Evolutionary conservation across 2,797 vertebrate genomes (phyloP), one percentile per base, ranked within the genome.

Genomic region (Acanthopagrus latus): DNA sequence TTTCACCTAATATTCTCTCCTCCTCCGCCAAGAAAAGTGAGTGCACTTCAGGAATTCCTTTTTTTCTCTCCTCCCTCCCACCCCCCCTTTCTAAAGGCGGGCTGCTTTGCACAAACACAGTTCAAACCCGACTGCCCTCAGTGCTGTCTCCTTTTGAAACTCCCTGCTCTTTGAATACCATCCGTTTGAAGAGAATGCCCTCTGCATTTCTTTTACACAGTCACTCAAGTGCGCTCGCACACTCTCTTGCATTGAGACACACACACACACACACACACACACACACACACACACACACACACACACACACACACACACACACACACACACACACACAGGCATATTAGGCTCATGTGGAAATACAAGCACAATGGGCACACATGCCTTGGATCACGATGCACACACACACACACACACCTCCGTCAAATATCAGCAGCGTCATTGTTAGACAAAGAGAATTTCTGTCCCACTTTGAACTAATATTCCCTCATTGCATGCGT

Each of bases 111-210:
- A 90, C 89, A 92, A 91, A 91, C 88, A 92, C 79, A 92, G 92
- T 94, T 94, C 91, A 94, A 94, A 94, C 92, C 85, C 46, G 17
- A 20, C 77, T 93, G 93, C 93, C 93, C 93, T 93, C 85, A 89
- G 91, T 85, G 90, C 89, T 88, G 89, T 91, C 89, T 93, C 67
- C 82, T 80, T 93, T 93, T 92, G 89, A 94, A 93, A 90, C 71
- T 74, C 70, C 27, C 81, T 88, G 91, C 90, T 92, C 92, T 94
- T 94, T 94, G 93, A 94, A 93, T 93, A 78, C 82, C 46, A 25
- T 64, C 63, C 71, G 80, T 91, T 92, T 92, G 91, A 93, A 92
- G 86, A 86, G 75, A 87, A 84, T 88, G 89, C 83, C 92, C 94
- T 93, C 89, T 90, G 89, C 85, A 92, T 89, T 89, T 91, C 86